Percentiles rank a stretch among this genome's conserved stretches.
phyloP scores from a whole-genome alignment of 1,140 invertebrate genomes.

The Camponotus vicinus region DNA sequence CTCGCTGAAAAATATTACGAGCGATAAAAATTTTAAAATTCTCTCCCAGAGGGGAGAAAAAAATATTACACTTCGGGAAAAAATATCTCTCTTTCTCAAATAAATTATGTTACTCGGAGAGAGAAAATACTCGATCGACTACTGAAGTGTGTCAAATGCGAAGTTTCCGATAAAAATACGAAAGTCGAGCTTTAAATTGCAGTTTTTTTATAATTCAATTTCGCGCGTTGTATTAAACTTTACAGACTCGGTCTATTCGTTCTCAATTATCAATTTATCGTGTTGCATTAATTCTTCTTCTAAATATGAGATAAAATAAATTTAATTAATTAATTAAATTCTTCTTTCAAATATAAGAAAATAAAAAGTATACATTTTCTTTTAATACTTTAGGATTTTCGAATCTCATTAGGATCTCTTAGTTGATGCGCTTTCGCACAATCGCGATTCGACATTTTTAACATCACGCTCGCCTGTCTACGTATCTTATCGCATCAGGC shows the following conservation, averaged over 20 bases:
- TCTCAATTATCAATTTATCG: not conserved
- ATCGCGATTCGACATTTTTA: constrained; percentile 9
- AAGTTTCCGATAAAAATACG: not conserved
- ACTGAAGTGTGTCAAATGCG: not conserved
- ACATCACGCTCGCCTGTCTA: not conserved
- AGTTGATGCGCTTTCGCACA: not conserved
- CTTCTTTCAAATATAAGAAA: not conserved
- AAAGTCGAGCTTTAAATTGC: not conserved
- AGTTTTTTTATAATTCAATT: not conserved
- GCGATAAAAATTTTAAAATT: constrained; percentile 5
- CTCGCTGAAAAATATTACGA: constrained; percentile 22
- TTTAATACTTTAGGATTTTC: not conserved
- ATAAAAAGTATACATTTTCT: not conserved
- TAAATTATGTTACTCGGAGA: constrained; percentile 20
- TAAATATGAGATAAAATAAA: too few relatives aligned
- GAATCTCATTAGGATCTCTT: not conserved
- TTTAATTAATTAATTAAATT: not conserved
- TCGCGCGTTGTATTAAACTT: not conserved
- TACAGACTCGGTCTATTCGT: not conserved
- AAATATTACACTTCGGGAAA: constrained; percentile 1
- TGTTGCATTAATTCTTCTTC: not conserved
- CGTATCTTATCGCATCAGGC: constrained; percentile 47
- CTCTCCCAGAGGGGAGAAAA: not conserved
- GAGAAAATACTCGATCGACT: not conserved
- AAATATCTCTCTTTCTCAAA: not conserved